These are phyloP conservation scores for Acanthosepion pharaonis DNA, from an alignment of 2,888 invertebrate species.

Conservation along the genomic window DNA sequence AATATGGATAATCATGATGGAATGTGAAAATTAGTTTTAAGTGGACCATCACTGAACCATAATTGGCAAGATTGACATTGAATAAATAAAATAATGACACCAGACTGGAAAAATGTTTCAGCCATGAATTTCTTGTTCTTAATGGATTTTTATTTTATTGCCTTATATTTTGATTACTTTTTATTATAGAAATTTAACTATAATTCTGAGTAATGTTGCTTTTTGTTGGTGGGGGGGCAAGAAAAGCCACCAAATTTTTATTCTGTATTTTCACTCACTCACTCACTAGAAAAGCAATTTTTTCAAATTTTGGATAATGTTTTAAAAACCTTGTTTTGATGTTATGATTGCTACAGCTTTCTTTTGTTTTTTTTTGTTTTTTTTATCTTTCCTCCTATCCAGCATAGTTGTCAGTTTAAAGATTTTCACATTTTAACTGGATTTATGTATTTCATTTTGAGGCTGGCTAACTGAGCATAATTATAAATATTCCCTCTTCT, in stretches of 20 bases:
- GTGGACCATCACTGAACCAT: constrained; percentile 23
- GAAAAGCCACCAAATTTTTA: background rate
- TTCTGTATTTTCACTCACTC: background rate
- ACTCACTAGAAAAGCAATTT: too few species aligned
- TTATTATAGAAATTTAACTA: background rate
- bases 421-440: too few species aligned
- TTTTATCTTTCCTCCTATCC: too few species aligned
- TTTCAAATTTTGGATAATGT: background rate
- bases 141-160: background rate
- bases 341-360: too few species aligned
- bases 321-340: too few species aligned
- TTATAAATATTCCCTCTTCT: too few species aligned
- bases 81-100: background rate
- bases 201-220: background rate
- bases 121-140: background rate
- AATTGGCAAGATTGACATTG: background rate
- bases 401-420: too few species aligned
- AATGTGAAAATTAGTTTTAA: constrained; percentile 20
- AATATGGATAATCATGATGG: constrained; percentile 9
- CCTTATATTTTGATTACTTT: background rate
- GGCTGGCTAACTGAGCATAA: too few species aligned
- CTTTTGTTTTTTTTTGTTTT: too few species aligned
- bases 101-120: background rate
- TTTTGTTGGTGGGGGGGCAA: background rate
- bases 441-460: too few species aligned